Base-by-base conservation (phyloP, 2,888 invertebrate species). In the Apocheima hispidaria region DNA sequence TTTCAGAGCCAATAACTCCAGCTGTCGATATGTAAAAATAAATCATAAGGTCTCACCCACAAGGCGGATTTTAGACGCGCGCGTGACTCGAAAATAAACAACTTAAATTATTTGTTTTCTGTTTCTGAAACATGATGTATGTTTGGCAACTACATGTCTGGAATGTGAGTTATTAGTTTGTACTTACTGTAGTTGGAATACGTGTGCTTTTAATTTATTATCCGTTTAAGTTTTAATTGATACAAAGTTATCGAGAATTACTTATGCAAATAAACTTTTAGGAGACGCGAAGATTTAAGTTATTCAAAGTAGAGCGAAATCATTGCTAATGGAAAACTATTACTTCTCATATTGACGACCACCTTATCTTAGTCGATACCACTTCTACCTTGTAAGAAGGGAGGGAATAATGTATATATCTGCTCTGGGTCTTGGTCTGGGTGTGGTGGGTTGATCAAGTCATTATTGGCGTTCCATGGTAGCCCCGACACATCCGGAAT, bases 21-120 rank as follows among this genome's bases (percentile, higher is more conserved):
- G 63, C 66, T 68, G 71, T 69, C 71, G 64, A 65, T 69, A 68
- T 64, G 64, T 50, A 43, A 54, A 66, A 60, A 71, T 71, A 68
- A 68, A 71, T 68, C 68, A 65, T 62, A 64, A 64, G 53, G 64
- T 53, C 46, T 51, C 60, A 58, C 62, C 46, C 50, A 63, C 64
- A 59, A 52, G 61, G 63, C 23, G 40, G 50, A 46, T 49, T 50
- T 54, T 36, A 28, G 46, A 30, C 28, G 20, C 40, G 62, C 53
- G 53, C 68, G 69, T 70, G 69, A 63, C 60, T 54, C 12, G 66
- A 53, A 59, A 59, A 38, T 52, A 57, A 64, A 69, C 33, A 44
- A 55, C 56, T 55, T 26, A 56, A 63, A 63, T 63, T 63, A 65
- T 50, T 60, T 54, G 55, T 55, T 60, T 49, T 40, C 33, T 40